Conservation (phyloP, 2,797 vertebrate genomes). For the Acanthornis magna region DNA sequence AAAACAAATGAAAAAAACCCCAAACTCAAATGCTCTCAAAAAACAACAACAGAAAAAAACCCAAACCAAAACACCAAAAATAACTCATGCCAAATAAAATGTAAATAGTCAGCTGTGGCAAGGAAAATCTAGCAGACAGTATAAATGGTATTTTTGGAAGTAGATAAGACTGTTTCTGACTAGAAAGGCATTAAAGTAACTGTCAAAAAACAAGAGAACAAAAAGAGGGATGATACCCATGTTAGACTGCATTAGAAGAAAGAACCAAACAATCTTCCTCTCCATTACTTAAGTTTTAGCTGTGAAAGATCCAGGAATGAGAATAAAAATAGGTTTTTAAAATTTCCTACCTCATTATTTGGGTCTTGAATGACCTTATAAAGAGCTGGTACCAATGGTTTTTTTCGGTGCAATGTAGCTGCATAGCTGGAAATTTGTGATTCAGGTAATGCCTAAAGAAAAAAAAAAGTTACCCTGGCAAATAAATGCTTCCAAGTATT, state of each 20-base stretch:
- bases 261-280: background rate
- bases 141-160: background rate
- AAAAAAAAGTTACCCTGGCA: background rate
- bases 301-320: background rate
- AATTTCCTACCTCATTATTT: conserved; percentile 87
- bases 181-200: background rate
- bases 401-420: conserved; percentile 92
- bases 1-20: background rate
- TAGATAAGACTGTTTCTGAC: background rate
- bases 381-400: conserved; percentile 89
- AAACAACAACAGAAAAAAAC: no score
- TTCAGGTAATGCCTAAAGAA: conserved; percentile 90
- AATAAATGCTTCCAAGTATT: background rate
- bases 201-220: background rate
- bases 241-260: conserved; percentile 13
- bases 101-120: background rate
- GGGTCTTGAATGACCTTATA: conserved; percentile 96
- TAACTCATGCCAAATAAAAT: background rate
- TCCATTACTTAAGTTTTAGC: background rate
- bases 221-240: background rate
- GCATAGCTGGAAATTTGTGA: conserved; percentile 90
- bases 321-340: background rate
- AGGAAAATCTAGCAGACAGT: conserved; percentile 19
- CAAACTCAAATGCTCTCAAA: accelerated
- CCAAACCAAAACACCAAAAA: background rate